Base-by-base conservation (phyloP, 2,888 invertebrate species). In the Scotopteryx bipunctaria region DNA sequence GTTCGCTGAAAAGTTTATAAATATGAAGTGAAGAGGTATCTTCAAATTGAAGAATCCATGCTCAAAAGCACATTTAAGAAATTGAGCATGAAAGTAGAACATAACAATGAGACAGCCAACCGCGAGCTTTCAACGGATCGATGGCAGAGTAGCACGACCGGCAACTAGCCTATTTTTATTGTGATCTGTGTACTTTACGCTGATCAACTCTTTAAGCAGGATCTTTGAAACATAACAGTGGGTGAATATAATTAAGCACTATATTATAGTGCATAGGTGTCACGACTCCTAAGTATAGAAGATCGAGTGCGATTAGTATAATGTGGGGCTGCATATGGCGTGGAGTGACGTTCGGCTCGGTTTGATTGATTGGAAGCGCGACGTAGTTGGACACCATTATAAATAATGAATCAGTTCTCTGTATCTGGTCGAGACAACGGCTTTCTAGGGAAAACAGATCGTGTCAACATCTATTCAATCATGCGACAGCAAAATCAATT, bases 161-260 rank as follows among this genome's bases (percentile, higher is more conserved):
- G 41, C 67, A 65, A 52, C 67, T 73, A 76, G 73, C 77, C 83
- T 81, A 83, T 81, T 81, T 83, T 73, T 78, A 76, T 78, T 78
- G 73, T 73, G 74, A 70, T 75, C 78, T 73, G n/a, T n/a, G n/a
- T n/a, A n/a, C n/a, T n/a, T n/a, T n/a, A 73, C 72, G 74, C 64
- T 52, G 61, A 63, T 59, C 62, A 57, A 31, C 56, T 55, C 61
- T 42, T 61, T 57, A 63, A 31, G 31, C 42, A 11, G 63, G 52
- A 64, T 66, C 60, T 66, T 63, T 56, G 52, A n/a, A n/a, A n/a
- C n/a, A n/a, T n/a, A n/a, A n/a, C n/a, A n/a, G n/a, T n/a, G n/a
- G n/a, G n/a, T n/a, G n/a, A n/a, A n/a, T n/a, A n/a, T n/a, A n/a
- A n/a, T n/a, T n/a, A n/a, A n/a, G n/a, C n/a, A n/a, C n/a, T n/a